phyloP scores from a whole-genome alignment of 2,113 vertebrate species.

The Mustela lutreola region DNA sequence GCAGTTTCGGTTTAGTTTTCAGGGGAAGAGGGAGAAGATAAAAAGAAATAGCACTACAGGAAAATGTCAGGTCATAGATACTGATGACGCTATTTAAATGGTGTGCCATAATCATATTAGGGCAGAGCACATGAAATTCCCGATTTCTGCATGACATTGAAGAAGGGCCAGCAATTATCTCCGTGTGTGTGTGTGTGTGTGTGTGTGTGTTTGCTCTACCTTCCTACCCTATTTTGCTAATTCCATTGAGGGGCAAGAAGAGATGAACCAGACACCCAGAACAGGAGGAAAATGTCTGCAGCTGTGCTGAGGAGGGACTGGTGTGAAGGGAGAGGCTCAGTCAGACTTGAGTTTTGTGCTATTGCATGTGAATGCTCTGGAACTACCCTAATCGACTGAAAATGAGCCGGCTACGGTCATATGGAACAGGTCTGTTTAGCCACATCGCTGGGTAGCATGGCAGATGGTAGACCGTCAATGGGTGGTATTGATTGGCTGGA shows the following conservation, averaged over 20 bases:
- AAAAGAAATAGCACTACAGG: conserved; percentile 77
- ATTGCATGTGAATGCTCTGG: conserved; percentile 86
- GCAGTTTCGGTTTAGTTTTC: conserved; percentile 58
- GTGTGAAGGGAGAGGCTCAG: conserved; percentile 68
- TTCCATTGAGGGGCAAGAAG: conserved; percentile 69
- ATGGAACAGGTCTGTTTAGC: conserved; percentile 88
- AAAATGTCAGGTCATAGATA: conserved; percentile 82
- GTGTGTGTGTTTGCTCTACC: conserved; percentile 62
- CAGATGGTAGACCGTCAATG: conserved; percentile 96
- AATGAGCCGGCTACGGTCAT: conserved; percentile 89
- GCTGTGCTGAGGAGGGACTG: conserved; percentile 60
- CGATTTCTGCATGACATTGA: conserved; percentile 77
- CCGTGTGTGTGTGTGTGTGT: not conserved
- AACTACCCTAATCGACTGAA: conserved; percentile 88
- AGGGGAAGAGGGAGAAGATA: conserved; percentile 58
- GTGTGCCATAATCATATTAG: conserved; percentile 86
- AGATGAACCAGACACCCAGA: conserved; percentile 65
- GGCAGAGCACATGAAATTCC: conserved; percentile 79
- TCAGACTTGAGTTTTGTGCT: conserved; percentile 84
- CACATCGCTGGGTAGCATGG: conserved; percentile 91
- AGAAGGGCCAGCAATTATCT: conserved; percentile 74
- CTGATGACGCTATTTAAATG: conserved; percentile 83
- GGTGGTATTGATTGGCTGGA: conserved; percentile 94
- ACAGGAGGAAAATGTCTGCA: conserved; percentile 67
- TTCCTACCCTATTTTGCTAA: conserved; percentile 79